phyloP scores from a whole-genome alignment of 2,797 vertebrate species.

The Pangasius macronema region DNA sequence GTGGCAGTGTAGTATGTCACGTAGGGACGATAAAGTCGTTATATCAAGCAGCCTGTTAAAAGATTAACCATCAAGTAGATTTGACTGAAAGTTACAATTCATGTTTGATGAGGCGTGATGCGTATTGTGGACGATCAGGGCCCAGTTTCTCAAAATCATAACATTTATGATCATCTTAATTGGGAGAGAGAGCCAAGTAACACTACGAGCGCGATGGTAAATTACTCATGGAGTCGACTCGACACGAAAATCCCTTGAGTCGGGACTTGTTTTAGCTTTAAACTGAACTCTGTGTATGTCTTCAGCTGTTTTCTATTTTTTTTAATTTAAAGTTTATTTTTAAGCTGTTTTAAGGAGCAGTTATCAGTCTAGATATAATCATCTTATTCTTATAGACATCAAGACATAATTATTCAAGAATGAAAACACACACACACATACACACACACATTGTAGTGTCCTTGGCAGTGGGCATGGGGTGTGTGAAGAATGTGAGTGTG shows the following conservation, averaged over 20 bases:
- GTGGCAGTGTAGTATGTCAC: background rate
- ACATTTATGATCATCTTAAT: background rate
- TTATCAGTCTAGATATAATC: background rate
- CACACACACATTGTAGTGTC: conserved; percentile 34
- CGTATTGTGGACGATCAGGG: background rate
- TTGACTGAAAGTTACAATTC: background rate
- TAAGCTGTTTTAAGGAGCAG: background rate
- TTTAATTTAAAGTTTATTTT: background rate
- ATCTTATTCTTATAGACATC: background rate
- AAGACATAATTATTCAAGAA: background rate
- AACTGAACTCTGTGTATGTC: background rate
- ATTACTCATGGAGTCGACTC: no score
- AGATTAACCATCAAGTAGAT: background rate
- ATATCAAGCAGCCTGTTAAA: background rate
- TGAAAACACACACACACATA: background rate
- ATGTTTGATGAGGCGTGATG: background rate
- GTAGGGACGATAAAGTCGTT: background rate
- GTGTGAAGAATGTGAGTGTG: conserved; percentile 49
- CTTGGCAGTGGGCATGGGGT: conserved; percentile 44
- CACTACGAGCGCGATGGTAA: no score
- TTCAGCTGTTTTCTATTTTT: background rate
- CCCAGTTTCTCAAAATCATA: background rate
- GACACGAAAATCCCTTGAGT: no score
- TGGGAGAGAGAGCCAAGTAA: background rate
- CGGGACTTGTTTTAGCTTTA: no score